Evolutionary conservation across 2,797 vertebrate genomes (phyloP).

Genomic region (Mergus octosetaceus): DNA sequence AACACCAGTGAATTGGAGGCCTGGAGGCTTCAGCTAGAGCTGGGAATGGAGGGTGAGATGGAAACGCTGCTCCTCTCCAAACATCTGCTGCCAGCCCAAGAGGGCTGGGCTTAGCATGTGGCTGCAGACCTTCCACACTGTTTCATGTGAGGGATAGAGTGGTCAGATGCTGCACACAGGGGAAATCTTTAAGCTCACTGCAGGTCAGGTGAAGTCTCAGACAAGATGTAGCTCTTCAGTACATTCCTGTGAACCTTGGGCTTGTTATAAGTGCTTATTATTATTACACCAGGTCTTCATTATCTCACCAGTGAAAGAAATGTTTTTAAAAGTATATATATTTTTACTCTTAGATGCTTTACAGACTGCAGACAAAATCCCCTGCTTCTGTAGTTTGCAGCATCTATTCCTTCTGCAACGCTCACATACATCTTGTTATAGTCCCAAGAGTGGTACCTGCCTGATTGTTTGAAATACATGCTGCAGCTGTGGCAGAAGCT

Average conservation of each 20-base stretch:
- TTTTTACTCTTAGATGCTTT: neutral
- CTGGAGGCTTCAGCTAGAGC: neutral
- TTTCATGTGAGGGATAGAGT: neutral
- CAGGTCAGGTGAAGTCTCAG: neutral
- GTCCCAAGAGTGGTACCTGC: neutral
- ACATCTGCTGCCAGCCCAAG: fast-evolving
- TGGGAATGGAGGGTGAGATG: neutral
- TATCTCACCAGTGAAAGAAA: neutral
- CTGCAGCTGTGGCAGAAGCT: neutral
- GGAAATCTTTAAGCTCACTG: neutral
- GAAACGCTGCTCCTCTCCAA: neutral
- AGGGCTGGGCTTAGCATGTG: neutral
- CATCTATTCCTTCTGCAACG: neutral
- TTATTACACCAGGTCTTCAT: neutral
- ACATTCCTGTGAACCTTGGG: neutral
- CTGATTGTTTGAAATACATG: neutral
- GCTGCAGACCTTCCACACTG: neutral
- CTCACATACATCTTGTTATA: neutral
- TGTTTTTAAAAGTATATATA: neutral
- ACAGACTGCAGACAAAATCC: neutral
- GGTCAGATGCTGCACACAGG: neutral
- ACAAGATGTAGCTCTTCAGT: neutral
- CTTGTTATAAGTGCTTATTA: neutral
- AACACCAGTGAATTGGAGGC: neutral
- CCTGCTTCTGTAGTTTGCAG: neutral